Base-by-base conservation (phyloP, 1,140 invertebrate species). In the Drosophila ficusphila region DNA sequence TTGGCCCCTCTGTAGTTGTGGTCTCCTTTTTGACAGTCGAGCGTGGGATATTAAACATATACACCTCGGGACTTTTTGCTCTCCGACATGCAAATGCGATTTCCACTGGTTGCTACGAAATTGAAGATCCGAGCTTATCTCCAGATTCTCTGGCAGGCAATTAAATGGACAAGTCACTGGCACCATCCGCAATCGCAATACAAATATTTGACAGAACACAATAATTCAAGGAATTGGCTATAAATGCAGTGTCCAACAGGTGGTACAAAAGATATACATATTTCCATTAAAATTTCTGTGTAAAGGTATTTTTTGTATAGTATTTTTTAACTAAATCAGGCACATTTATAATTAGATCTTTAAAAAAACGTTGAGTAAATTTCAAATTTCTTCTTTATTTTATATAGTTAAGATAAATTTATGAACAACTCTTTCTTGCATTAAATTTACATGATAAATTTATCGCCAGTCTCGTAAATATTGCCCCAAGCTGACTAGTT, bases 21-120 rank as follows among this genome's bases (percentile, higher is more conserved):
- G 11, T 57, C 36, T 53, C 42, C 72, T 44, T 51, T 79, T 65
- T 68, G 81, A 76, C 81, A 77, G 76, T 12, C 47, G 18, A 36
- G 69, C 73, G 82, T 86, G 81, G 81, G 72, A 88, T 81, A 74
- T 81, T 57, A 73, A 81, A 69, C 23, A 64, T 38, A 18, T 21
- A 27, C 33, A 53, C 51, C 23, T 41, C 67, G 29, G 19, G 54
- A 18, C 41, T 53, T 48, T 25, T 51, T 34, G 41, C 21, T 19
- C 34, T n/a, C 34, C 16, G 42, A 42, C 53, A 75, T 31, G 38
- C 36, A 38, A 36, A 62, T 48, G 57, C 41, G 48, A 54, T 47
- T 72, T 52, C 12, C 36, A 44, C 33, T 31, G 57, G 19, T 11
- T 56, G 36, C 12, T 7, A n/a, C n/a, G 44, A 38, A 67, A 41